Evolutionary conservation across 2,888 invertebrate species (phyloP).

Genomic region (Mesoligia furuncula): DNA sequence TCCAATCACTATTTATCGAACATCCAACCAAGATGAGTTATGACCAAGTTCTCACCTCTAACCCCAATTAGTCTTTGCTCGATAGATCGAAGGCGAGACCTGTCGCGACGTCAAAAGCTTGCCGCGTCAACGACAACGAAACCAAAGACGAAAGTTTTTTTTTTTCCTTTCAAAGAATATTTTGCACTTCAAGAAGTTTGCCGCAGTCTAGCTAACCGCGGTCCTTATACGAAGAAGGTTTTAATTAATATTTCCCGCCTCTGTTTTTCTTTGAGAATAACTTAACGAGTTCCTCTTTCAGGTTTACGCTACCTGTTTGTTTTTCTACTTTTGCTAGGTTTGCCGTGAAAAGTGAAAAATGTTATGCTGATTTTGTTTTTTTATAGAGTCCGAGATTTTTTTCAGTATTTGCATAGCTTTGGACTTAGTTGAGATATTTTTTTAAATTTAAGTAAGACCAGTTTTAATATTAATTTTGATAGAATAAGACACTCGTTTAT

Average conservation of each 20-base stretch:
- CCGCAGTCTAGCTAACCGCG: constrained; percentile 32
- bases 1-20: constrained; percentile 34
- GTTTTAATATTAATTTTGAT: not conserved
- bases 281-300: constrained; percentile 57
- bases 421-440: not conserved
- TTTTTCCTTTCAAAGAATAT: constrained; percentile 39
- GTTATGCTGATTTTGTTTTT: not conserved
- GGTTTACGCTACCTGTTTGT: constrained; percentile 35
- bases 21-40: not conserved
- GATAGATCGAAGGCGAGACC: constrained; percentile 25
- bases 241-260: constrained; percentile 63
- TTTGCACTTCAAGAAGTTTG: constrained; percentile 47
- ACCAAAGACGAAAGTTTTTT: constrained; percentile 25
- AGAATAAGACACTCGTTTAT: too few species aligned
- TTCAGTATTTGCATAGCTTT: not conserved
- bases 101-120: constrained; percentile 32
- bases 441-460: not conserved
- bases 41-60: constrained; percentile 34
- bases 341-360: not conserved
- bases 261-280: constrained; percentile 56
- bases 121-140: constrained; percentile 21
- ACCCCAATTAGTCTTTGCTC: constrained; percentile 40
- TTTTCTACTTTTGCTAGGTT: constrained; percentile 31
- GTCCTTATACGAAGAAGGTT: constrained; percentile 49
- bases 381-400: not conserved